Evolutionary conservation across 2,888 invertebrate species (phyloP).

Genomic region (Axea sp.): DNA sequence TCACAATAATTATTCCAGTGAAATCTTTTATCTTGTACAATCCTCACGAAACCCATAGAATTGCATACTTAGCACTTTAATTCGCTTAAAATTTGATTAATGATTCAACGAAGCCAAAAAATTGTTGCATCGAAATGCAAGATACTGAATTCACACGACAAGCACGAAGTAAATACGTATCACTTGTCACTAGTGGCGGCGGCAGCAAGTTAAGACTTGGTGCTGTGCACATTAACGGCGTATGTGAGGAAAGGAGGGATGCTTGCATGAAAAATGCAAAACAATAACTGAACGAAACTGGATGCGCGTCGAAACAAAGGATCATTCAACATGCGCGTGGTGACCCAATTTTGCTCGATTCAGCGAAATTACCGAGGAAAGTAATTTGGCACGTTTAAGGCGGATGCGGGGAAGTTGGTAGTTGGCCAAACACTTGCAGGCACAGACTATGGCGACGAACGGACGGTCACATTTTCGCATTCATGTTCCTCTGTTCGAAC

Average conservation of each 20-base stretch:
- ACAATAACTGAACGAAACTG: slow-evolving; percentile 25
- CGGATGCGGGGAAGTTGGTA: slow-evolving; percentile 70
- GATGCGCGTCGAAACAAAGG: slow-evolving; percentile 45
- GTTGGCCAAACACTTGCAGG: slow-evolving; percentile 73
- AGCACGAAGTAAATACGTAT: too few species aligned
- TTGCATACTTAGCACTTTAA: too few species aligned
- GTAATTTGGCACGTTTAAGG: slow-evolving; percentile 66
- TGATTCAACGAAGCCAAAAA: too few species aligned
- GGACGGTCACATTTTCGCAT: slow-evolving; percentile 37
- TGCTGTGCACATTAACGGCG: not conserved
- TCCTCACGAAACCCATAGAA: too few species aligned
- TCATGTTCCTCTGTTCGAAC: slow-evolving; percentile 21
- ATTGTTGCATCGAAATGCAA: too few species aligned
- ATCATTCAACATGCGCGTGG: slow-evolving; percentile 36
- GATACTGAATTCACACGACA: too few species aligned
- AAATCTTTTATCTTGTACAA: too few species aligned
- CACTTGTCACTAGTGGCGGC: not conserved
- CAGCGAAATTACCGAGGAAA: slow-evolving; percentile 65
- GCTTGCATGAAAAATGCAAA: slow-evolving; percentile 21
- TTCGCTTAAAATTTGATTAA: too few species aligned
- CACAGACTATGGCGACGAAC: slow-evolving; percentile 20
- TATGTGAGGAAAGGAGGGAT: not conserved
- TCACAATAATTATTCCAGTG: too few species aligned
- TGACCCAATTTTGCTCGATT: slow-evolving; percentile 56
- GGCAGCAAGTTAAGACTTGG: not conserved